These are phyloP conservation scores for Vombatus ursinus DNA, from an alignment of 2,113 vertebrate species.

Conservation along the genomic window DNA sequence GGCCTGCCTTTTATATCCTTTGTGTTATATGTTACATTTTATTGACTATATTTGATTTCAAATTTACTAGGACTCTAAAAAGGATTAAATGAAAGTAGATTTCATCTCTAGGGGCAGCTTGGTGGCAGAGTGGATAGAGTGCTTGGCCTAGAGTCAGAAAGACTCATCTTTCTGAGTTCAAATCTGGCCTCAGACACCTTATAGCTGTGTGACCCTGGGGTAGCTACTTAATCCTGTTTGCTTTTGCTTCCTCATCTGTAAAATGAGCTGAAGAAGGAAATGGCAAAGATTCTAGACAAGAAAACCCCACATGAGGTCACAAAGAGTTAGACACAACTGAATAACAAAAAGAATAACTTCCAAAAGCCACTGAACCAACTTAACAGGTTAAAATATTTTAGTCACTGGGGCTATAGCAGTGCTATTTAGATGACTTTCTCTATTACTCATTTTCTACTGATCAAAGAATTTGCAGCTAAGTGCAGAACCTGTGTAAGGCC, in stretches of 20 bases:
- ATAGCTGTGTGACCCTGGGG: not conserved
- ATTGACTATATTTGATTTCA: no score
- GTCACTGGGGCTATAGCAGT: not conserved
- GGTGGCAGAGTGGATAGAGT: no score
- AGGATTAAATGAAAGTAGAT: no score
- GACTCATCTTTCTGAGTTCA: not conserved
- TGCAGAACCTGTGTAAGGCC: not conserved
- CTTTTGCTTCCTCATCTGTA: not conserved
- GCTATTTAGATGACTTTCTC: not conserved
- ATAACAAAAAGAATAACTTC: not conserved
- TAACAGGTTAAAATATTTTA: not conserved
- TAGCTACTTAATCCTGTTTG: not conserved
- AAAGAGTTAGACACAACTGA: not conserved
- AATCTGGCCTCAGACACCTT: not conserved
- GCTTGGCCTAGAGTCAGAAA: no score
- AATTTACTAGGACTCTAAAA: no score
- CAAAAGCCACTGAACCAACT: not conserved
- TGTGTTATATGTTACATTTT: no score
- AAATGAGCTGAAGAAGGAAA: not conserved
- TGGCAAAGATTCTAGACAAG: not conserved
- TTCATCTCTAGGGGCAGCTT: no score
- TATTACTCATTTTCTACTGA: not conserved
- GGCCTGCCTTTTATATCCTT: no score
- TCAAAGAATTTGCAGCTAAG: not conserved
- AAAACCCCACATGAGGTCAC: not conserved